phyloP scores from a whole-genome alignment of 2,113 vertebrate species.

The Spermophilus dauricus region DNA sequence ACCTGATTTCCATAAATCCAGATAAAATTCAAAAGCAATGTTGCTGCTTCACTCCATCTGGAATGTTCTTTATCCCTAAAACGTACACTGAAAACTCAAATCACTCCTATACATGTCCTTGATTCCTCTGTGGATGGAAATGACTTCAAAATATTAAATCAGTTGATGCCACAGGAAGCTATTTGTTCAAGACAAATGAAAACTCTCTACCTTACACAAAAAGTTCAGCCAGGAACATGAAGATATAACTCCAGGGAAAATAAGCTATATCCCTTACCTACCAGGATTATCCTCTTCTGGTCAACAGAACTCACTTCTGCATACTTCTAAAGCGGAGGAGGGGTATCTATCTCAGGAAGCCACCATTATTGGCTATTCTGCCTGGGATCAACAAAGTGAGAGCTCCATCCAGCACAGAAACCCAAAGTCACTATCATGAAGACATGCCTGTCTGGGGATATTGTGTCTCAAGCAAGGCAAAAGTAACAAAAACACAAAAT shows the following conservation, averaged over 20 bases:
- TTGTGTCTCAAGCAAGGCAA: background rate
- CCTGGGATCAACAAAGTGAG: background rate
- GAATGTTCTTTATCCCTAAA: background rate
- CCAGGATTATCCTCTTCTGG: background rate
- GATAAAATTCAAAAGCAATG: background rate
- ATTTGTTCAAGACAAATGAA: slow-evolving; percentile 57
- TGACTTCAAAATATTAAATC: slow-evolving; percentile 57
- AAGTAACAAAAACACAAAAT: background rate
- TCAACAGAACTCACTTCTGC: background rate
- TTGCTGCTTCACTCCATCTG: slow-evolving; percentile 27
- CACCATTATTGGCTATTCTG: background rate
- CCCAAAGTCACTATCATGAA: background rate
- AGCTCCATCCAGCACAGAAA: background rate
- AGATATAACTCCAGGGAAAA: slow-evolving; percentile 33
- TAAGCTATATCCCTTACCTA: background rate
- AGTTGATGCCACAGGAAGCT: slow-evolving; percentile 19
- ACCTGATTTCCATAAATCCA: background rate
- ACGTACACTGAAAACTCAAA: slow-evolving; percentile 18
- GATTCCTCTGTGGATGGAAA: background rate
- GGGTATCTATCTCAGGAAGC: background rate
- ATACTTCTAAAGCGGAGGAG: background rate
- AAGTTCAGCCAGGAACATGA: background rate
- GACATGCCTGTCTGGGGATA: background rate
- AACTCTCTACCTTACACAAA: slow-evolving; percentile 5
- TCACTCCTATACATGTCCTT: background rate